Conservation (phyloP, 2,888 invertebrate species). For the Invenusta paracnida region DNA sequence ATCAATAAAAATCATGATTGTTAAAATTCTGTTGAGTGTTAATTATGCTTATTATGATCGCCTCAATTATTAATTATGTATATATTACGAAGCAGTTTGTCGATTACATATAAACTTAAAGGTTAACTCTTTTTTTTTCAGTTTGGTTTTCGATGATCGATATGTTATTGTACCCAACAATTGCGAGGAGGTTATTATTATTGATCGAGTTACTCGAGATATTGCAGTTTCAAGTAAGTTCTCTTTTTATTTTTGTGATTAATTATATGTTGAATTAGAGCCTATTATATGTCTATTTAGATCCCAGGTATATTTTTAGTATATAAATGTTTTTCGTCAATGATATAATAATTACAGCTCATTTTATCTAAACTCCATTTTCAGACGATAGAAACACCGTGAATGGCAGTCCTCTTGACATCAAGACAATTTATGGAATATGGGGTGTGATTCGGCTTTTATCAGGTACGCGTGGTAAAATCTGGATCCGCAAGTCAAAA, state of each 20-base stretch:
- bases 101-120: no score
- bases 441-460: constrained; percentile 78
- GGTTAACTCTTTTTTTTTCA: no score
- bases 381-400: constrained; percentile 67
- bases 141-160: background rate
- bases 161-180: constrained; percentile 79
- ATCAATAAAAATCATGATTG: no score
- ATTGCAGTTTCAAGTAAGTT: constrained; percentile 67
- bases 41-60: no score
- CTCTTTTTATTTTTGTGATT: constrained; percentile 45
- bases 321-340: no score
- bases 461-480: constrained; percentile 64
- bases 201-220: constrained; percentile 76
- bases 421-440: constrained; percentile 74
- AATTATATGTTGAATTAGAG: background rate
- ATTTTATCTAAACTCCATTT: no score
- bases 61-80: no score
- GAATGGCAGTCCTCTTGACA: constrained; percentile 64
- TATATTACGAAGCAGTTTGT: no score
- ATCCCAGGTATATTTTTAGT: no score
- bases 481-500: no score
- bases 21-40: no score
- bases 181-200: constrained; percentile 72
- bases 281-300: constrained; percentile 31
- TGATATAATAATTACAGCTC: no score